Base-by-base conservation (phyloP, 2,113 vertebrate species). In the Muscicapa adusta region DNA sequence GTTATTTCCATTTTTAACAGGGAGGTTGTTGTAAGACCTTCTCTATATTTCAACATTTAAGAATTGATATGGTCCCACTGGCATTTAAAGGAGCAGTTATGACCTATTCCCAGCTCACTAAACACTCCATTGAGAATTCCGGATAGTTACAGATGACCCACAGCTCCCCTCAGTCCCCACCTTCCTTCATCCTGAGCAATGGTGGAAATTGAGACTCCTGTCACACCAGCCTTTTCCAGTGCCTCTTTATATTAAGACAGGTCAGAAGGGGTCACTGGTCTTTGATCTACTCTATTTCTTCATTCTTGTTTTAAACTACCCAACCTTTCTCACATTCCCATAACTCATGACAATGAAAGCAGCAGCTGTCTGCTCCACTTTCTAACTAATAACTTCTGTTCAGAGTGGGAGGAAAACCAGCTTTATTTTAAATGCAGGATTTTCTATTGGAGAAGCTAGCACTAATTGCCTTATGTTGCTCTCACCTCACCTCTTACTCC, bases 231-330 rank as follows among this genome's bases (percentile, higher is more conserved):
- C 8, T 76, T 87, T 94, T 92, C 70, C 70, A 78, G 15, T 77
- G 51, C 34, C 28, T 80, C 51, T 74, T 91, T 94, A 57, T 90
- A 88, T 91, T 70, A 83, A 90, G 34, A 22, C 71, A 80, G 74
- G 85, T 93, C 85, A 80, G n/a, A 74, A 8, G 3, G 31, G 63
- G 85, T 91, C 89, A 86, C 65, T 58, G 56, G 51, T 85, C 89
- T 96, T 91, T 96, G 91, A 95, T 95, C 93, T 86, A 67, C 67
- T 56, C 47, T 86, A 91, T 90, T 90, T 85, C 82, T 93, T 96
- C 75, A 85, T 94, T 94, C 78, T 56, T 90, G 57, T 90, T 94
- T 94, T 81, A 95, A 94, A 90, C 60, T 77, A 67, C 28, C 25
- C 72, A 91, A 77, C 40, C 38, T 90, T 86, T 91, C 78, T 91